Conservation (phyloP, 1,140 invertebrate genomes). For the Glomeris maerens region DNA sequence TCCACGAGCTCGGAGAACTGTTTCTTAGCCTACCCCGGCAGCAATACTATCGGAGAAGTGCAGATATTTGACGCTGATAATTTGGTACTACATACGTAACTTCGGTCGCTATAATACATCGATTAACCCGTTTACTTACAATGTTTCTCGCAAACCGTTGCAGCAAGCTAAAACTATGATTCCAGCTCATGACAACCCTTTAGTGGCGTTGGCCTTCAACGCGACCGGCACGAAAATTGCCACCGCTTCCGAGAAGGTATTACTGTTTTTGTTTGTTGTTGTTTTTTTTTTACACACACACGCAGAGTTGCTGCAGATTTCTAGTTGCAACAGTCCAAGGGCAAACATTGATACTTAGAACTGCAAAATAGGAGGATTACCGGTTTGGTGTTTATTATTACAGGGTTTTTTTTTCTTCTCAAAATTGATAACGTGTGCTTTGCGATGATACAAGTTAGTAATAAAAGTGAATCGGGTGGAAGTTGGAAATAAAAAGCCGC, state of each 20-base stretch:
- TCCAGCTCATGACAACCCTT: constrained; percentile 86
- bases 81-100: constrained; percentile 43
- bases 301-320: too few relatives aligned
- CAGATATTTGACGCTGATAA: constrained; percentile 97
- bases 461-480: too few relatives aligned
- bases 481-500: too few relatives aligned
- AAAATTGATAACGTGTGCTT: too few relatives aligned
- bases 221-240: constrained; percentile 62
- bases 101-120: not conserved
- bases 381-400: constrained; percentile 87
- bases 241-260: constrained; percentile 81
- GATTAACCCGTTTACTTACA: not conserved
- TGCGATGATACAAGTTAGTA: too few relatives aligned
- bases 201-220: constrained; percentile 90
- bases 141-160: constrained; percentile 25
- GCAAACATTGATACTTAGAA: too few relatives aligned
- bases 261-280: too few relatives aligned
- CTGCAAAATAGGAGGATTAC: too few relatives aligned
- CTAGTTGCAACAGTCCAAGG: too few relatives aligned
- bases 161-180: constrained; percentile 83
- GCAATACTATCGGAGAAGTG: constrained; percentile 81
- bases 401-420: too few relatives aligned
- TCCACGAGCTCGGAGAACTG: constrained; percentile 77
- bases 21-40: constrained; percentile 93
- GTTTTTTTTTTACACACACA: constrained; percentile 2